Evolutionary conservation across 2,888 invertebrate species (phyloP), one percentile per base, ranked within the genome.

Genomic region (Ochropleura leucogaster): DNA sequence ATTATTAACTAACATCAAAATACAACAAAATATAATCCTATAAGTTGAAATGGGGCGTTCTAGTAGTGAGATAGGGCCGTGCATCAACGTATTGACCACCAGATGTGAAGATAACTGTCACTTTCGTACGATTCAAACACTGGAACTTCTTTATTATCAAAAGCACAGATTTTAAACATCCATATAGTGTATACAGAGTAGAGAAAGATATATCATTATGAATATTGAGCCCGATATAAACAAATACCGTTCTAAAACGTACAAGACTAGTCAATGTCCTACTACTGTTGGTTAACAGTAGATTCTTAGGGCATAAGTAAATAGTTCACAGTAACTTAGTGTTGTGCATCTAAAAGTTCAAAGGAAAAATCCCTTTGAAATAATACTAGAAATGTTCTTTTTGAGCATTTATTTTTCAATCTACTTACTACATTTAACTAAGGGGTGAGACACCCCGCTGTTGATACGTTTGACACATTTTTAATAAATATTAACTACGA

Each of bases 381-480:
- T 85, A 85, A 85, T 78, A 85, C 80, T 83, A 77, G 42, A 47
- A 53, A 76, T 60, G 67, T 74, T 78, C 44, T 59, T 68, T n/a
- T 84, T 86, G 85, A 86, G 86, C 85, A 67, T 59, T 44, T 18
- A 57, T 74, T 73, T 64, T 83, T 69, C 60, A 75, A 74, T 72
- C 49, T 76, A 83, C 62, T 72, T 67, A 57, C 63, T 71, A 82
- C 60, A 68, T 70, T n/a, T 70, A 59, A 46, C 10, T n/a, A 53
- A 68, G 42, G 67, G 68, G 42, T 57, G 66, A 70, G 30, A 62
- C 64, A 62, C 6, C 44, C 53, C 60, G 68, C 68, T 68, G 68
- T 55, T 47, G 75, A 75, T 68, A 83, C 73, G 73, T 65, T 62
- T 42, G 72, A 63, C 59, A 53, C 57, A 42, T n/a, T 44, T 49